Conservation (phyloP, 2,888 invertebrate species). For the Netelia virgata region DNA sequence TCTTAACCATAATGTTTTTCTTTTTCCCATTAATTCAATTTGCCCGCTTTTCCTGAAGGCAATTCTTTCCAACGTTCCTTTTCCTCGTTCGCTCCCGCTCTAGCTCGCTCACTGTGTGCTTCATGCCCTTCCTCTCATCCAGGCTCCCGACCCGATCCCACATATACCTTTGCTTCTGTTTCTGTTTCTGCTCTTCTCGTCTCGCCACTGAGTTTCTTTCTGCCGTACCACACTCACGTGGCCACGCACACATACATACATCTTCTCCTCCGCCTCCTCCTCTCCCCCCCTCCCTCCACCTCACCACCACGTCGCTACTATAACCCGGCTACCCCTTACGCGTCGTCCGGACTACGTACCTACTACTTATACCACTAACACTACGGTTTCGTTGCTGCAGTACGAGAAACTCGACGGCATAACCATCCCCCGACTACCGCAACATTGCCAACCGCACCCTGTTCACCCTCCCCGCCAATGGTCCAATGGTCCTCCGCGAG, state of each 20-base stretch:
- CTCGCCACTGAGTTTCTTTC: slow-evolving; percentile 35
- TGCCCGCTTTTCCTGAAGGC: slow-evolving; percentile 71
- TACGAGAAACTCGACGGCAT: slow-evolving; percentile 51
- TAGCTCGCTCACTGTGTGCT: slow-evolving; percentile 38
- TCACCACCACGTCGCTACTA: neutral
- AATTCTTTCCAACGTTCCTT: slow-evolving; percentile 71
- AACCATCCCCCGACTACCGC: slow-evolving; percentile 44
- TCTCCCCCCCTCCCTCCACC: no score
- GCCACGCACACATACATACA: neutral
- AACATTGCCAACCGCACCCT: slow-evolving; percentile 49
- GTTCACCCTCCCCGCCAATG: slow-evolving; percentile 39
- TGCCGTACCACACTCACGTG: slow-evolving; percentile 21
- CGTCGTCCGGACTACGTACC: slow-evolving; percentile 39
- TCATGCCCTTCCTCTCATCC: slow-evolving; percentile 10
- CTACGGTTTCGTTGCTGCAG: slow-evolving; percentile 22
- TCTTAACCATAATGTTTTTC: slow-evolving; percentile 66
- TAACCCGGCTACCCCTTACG: slow-evolving; percentile 43
- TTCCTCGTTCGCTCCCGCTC: slow-evolving; percentile 35
- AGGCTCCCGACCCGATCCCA: slow-evolving; percentile 46
- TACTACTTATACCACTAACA: slow-evolving; percentile 51
- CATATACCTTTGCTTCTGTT: slow-evolving; percentile 43
- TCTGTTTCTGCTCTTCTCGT: slow-evolving; percentile 47
- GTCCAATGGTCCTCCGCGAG: slow-evolving; percentile 24
- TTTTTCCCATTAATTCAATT: slow-evolving; percentile 80
- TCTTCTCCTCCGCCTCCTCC: neutral